Conservation (phyloP, 53 echinoderm and acorn worm species). For the Luidia sarsii region DNA sequence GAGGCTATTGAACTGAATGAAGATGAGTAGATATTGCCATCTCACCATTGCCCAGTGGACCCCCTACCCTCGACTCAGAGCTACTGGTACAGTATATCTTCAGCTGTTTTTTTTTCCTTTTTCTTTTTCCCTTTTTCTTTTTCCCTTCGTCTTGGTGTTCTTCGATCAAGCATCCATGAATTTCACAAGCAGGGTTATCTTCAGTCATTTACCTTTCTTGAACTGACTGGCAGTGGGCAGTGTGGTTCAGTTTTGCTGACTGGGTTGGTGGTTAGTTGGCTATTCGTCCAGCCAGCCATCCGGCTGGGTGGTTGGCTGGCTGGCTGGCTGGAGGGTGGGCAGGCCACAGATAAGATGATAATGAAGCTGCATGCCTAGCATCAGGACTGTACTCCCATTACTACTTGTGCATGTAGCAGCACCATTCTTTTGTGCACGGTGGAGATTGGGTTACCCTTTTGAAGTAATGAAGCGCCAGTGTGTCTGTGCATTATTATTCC, state of each 20-base stretch:
- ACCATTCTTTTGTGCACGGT: constrained; percentile 22
- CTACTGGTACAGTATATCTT: no score
- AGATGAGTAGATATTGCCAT: constrained; percentile 15
- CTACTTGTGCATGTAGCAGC: constrained; percentile 34
- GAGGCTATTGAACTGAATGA: constrained; percentile 43
- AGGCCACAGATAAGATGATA: constrained; percentile 31
- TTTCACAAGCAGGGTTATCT: constrained; percentile 51
- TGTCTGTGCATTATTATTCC: constrained; percentile 32
- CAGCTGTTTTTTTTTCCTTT: no score
- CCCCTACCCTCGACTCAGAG: constrained; percentile 13
- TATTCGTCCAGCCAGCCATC: no score
- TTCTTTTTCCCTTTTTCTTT: no score
- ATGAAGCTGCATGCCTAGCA: constrained; percentile 43
- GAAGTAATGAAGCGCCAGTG: constrained; percentile 49
- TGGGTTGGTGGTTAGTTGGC: no score
- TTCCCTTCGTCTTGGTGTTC: no score
- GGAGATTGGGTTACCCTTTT: constrained; percentile 43
- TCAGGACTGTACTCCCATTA: constrained; percentile 9
- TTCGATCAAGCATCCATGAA: constrained; percentile 48
- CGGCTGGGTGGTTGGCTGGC: constrained; percentile 16
- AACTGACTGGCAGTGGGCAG: no score
- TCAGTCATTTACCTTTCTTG: constrained; percentile 46
- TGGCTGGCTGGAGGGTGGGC: constrained; percentile 4
- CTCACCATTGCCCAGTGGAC: background rate
- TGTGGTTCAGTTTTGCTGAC: no score